phyloP scores from a whole-genome alignment of 2,888 invertebrate genomes.

The Drosophila paramelanica region DNA sequence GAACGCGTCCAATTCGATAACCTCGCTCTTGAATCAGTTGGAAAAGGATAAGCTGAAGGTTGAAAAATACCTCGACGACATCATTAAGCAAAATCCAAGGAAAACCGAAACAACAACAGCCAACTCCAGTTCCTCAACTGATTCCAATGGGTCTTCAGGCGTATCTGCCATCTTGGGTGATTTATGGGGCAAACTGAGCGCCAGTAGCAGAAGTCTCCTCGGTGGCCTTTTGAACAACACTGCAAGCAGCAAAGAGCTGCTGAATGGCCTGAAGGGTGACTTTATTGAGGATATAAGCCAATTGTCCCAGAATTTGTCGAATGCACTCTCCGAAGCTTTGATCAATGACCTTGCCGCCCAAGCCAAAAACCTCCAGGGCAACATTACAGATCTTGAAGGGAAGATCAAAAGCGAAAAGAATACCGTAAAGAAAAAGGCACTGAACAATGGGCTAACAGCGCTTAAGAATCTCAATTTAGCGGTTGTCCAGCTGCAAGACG shows the following conservation, averaged over 20 bases:
- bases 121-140: background rate
- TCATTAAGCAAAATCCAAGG: background rate
- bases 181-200: background rate
- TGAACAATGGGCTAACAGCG: background rate
- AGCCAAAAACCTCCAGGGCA: background rate
- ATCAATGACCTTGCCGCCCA: background rate
- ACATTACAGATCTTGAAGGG: background rate
- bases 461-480: background rate
- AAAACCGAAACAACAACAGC: background rate
- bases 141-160: background rate
- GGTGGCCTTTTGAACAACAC: background rate
- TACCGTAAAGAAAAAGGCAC: background rate
- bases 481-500: background rate
- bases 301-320: background rate
- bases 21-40: background rate
- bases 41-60: background rate
- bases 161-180: background rate
- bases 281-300: background rate
- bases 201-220: background rate
- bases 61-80: constrained; percentile 3
- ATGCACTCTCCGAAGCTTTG: background rate
- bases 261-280: background rate
- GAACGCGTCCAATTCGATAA: background rate
- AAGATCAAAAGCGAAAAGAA: background rate
- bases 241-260: background rate